Conservation (phyloP, 2,113 vertebrate genomes). For the Hypocryptadius cinnamomeus region DNA sequence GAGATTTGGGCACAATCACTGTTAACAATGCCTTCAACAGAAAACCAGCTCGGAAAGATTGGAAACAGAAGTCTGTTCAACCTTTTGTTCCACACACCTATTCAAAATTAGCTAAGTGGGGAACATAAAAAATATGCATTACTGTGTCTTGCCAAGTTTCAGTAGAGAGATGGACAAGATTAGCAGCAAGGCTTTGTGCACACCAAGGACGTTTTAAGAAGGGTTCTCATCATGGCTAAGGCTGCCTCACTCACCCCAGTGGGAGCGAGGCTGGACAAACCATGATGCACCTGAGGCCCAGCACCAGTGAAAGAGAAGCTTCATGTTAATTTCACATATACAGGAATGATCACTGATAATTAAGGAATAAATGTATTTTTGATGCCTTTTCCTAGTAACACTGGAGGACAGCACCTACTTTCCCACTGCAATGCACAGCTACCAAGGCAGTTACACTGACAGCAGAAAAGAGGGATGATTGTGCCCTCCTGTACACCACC, state of each 20-base stretch:
- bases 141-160: background rate
- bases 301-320: background rate
- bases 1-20: background rate
- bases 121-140: background rate
- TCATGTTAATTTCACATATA: background rate
- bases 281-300: too few species aligned
- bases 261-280: background rate
- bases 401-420: background rate
- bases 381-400: background rate
- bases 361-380: background rate
- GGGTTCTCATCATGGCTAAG: background rate
- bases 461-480: background rate
- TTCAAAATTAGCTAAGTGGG: conserved; percentile 22
- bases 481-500: background rate
- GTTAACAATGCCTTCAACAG: conserved; percentile 5
- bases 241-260: background rate
- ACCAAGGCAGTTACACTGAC: background rate
- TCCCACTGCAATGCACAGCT: background rate
- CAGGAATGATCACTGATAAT: background rate
- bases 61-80: background rate
- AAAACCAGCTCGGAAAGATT: background rate
- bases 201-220: background rate
- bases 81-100: conserved; percentile 14
- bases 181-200: background rate
- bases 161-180: conserved; percentile 7